Base-by-base conservation (phyloP, 1,140 invertebrate species). In the Physella acuta region DNA sequence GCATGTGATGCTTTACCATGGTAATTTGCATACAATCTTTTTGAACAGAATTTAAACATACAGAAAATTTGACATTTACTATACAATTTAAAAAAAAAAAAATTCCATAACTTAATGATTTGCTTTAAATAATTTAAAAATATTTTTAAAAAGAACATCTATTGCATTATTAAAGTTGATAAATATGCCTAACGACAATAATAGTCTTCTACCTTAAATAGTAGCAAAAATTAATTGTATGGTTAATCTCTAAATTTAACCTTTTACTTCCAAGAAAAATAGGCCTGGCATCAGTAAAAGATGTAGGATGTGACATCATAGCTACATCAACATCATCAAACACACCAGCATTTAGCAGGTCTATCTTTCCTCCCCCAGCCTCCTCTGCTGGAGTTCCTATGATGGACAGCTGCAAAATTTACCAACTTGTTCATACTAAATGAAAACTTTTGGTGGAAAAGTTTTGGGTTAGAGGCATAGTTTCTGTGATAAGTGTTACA, bases 331-430 rank as follows among this genome's bases (percentile, higher is more conserved):
- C 75, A 68, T 77, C 77, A 26, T 79, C 68, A 70, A 85, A 84
- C 0, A 76, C 79, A n/a, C 78, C 79, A 26, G 70, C 73, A 34
- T 77, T 71, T 20, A 85, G 77, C 49, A 85, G 34, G 24, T 77
- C 71, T 5, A 79, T 73, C 70, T 85, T 85, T 0, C 84, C 84
- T 56, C 83, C 81, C 4, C 76, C 76, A 5, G 74, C 79, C 73
- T 85, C 84, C 72, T 85, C 84, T 17, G 82, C 84, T 49, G 84
- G 84, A 3, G 80, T 79, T 2, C 84, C 84, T 36, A 85, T 63
- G 8, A 85, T 74, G 16, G 82, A 76, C 51, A 85, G 26, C 83
- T 83, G 31, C 36, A 68, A 59, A n/a, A n/a, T n/a, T n/a, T n/a
- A n/a, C n/a, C n/a, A n/a, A n/a, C n/a, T n/a, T n/a, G n/a, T n/a